phyloP scores from a whole-genome alignment of 2,888 invertebrate species.

The Drosophila monieri region DNA sequence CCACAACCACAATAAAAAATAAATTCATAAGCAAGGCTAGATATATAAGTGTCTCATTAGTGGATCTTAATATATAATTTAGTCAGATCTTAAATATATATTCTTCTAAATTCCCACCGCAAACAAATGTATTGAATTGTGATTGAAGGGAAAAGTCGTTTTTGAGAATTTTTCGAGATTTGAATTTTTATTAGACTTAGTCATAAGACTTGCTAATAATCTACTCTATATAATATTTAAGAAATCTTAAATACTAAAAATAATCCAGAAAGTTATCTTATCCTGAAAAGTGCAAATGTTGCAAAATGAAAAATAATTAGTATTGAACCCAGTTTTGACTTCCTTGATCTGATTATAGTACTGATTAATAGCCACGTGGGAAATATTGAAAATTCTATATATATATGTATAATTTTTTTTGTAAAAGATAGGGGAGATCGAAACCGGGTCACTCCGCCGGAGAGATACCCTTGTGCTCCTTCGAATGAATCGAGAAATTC shows the following conservation, averaged over 20 bases:
- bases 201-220: no score
- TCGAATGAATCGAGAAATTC: neutral
- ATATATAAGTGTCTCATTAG: neutral
- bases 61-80: no score
- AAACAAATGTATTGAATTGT: no score
- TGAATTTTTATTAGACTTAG: no score
- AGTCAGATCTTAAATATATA: neutral
- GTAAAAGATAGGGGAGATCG: neutral
- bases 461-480: constrained; percentile 2
- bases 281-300: neutral
- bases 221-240: no score
- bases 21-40: neutral
- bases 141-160: no score
- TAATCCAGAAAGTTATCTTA: no score
- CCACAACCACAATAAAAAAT: neutral
- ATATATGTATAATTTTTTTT: neutral
- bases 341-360: neutral
- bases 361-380: neutral
- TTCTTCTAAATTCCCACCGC: neutral
- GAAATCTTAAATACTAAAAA: no score
- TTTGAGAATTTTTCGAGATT: no score
- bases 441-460: neutral
- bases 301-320: neutral
- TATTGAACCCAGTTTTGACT: neutral
- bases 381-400: neutral